A percentile compares a stretch with the other conserved stretches of the same genome.
These are phyloP conservation scores for Megathymus violae DNA, from an alignment of 1,140 invertebrate species.

Conservation along the genomic window DNA sequence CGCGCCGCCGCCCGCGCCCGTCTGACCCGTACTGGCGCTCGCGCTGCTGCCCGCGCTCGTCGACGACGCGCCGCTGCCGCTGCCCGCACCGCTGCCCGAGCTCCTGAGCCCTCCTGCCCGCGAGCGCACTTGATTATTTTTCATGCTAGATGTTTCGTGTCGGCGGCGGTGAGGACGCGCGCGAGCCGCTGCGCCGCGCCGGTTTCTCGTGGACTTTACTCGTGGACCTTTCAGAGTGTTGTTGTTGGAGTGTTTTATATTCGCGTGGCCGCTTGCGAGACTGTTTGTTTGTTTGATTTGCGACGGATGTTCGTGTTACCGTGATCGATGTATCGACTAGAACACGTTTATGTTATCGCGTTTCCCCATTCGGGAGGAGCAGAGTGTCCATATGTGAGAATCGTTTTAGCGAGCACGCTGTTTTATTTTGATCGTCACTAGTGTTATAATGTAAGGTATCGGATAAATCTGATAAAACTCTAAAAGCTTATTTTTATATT, in stretches of 20 bases:
- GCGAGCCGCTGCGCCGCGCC: conserved; percentile 50
- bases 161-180: conserved; percentile 58
- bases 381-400: conserved; percentile 59
- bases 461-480: conserved; percentile 76
- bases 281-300: conserved; percentile 77
- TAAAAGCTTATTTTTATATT: conserved; percentile 84
- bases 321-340: conserved; percentile 48
- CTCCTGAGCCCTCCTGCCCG: conserved; percentile 69
- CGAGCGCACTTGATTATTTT: conserved; percentile 79
- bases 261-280: conserved; percentile 75
- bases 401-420: conserved; percentile 70
- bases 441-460: conserved; percentile 74
- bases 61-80: conserved; percentile 73
- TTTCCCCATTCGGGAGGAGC: conserved; percentile 56
- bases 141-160: conserved; percentile 74
- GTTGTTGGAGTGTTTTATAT: conserved; percentile 73
- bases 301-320: conserved; percentile 69
- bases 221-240: conserved; percentile 66
- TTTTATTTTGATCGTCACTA: conserved; percentile 69
- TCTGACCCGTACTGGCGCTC: conserved; percentile 78
- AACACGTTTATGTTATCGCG: conserved; percentile 55
- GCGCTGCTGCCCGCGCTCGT: conserved; percentile 77
- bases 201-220: conserved; percentile 56
- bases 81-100: conserved; percentile 79
- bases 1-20: too few species aligned